phyloP scores from a whole-genome alignment of 2,113 vertebrate genomes.

The Coregonus clupeaformis region DNA sequence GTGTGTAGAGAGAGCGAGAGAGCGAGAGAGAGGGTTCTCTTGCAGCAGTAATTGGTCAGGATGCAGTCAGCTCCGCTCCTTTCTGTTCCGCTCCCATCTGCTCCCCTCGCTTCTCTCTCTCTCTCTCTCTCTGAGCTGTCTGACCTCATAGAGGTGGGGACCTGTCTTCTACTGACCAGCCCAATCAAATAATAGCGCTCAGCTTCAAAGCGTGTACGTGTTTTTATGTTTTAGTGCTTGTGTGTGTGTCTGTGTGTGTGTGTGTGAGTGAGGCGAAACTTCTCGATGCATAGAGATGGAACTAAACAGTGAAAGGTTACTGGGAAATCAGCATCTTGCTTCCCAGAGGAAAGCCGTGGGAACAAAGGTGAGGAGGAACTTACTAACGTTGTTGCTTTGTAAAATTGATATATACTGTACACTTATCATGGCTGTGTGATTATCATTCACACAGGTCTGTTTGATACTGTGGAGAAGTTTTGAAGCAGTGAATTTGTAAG shows the following conservation, averaged over 20 bases:
- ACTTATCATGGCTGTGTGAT: too few relatives aligned
- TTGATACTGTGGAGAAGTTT: too few relatives aligned
- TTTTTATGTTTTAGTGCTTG: too few relatives aligned
- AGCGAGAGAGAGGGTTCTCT: constrained; percentile 48
- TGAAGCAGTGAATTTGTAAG: too few relatives aligned
- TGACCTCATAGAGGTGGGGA: constrained; percentile 65
- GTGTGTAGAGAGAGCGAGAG: constrained; percentile 30
- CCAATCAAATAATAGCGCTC: constrained; percentile 12
- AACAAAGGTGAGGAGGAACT: constrained; percentile 62
- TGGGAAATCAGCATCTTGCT: constrained; percentile 29
- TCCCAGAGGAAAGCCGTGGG: constrained; percentile 34
- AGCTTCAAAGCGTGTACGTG: constrained; percentile 9
- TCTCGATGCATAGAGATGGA: constrained; percentile 58
- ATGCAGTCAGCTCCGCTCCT: constrained; percentile 61
- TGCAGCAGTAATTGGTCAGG: constrained; percentile 69
- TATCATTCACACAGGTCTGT: too few relatives aligned
- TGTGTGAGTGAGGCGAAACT: constrained; percentile 18
- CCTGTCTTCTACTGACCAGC: constrained; percentile 21
- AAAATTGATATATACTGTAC: too few relatives aligned
- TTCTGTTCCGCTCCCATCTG: constrained; percentile 62
- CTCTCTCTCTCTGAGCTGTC: constrained; percentile 15
- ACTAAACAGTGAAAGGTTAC: constrained; percentile 63
- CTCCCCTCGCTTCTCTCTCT: constrained; percentile 36
- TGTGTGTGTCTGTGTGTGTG: not conserved
- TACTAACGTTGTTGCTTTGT: not conserved